These are phyloP conservation scores for Gallinago stenura DNA, from an alignment of 2,797 vertebrate genomes.

Conservation along the genomic window DNA sequence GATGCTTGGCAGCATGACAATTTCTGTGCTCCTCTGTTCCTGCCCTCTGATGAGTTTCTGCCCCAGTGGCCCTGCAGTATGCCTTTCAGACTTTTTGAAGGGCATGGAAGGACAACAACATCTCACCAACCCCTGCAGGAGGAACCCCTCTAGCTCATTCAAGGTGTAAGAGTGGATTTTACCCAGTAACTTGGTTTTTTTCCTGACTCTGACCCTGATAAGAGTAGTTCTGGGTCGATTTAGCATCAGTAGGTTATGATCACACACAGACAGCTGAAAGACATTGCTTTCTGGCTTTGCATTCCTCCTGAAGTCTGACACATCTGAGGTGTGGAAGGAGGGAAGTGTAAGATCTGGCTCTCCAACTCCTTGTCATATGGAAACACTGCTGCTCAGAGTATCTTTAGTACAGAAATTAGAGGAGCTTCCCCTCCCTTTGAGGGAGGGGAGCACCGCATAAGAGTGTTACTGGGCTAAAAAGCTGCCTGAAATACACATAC, in stretches of 20 bases:
- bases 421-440: neutral
- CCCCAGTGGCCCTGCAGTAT: neutral
- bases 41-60: neutral
- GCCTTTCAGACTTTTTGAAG: neutral
- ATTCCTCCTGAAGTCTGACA: slow-evolving; percentile 41
- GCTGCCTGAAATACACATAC: neutral
- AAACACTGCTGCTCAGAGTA: neutral
- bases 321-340: neutral
- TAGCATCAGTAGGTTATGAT: neutral
- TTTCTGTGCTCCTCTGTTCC: neutral
- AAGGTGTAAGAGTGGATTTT: neutral
- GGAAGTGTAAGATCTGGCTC: slow-evolving; percentile 1
- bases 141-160: neutral
- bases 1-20: neutral
- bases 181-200: neutral
- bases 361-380: neutral
- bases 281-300: neutral
- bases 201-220: neutral
- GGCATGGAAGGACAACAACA: neutral
- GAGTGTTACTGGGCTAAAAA: neutral
- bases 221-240: neutral
- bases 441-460: neutral
- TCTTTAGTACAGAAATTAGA: neutral
- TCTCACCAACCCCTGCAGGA: neutral
- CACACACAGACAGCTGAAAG: neutral